Conservation (phyloP, 1,140 invertebrate species). For the Drosophila pruinosa region DNA sequence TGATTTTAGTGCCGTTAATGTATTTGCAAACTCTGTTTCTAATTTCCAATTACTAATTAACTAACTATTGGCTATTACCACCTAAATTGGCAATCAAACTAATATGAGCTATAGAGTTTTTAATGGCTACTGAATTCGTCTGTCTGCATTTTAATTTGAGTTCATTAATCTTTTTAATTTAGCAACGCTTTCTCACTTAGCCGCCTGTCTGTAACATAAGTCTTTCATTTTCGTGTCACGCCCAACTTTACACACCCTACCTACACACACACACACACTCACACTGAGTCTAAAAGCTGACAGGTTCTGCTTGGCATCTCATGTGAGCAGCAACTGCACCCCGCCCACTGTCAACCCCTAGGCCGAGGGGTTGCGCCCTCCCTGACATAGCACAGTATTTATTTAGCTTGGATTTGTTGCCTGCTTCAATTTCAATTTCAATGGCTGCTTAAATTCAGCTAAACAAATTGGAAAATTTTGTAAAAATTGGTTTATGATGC, state of each 20-base stretch:
- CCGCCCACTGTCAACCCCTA: constrained; percentile 14
- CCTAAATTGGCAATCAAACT: too few relatives aligned
- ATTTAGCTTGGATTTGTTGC: constrained; percentile 48
- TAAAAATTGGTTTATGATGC: constrained; percentile 80
- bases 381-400: constrained; percentile 38
- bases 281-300: constrained; percentile 5
- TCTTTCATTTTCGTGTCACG: not conserved
- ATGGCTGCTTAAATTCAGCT: constrained; percentile 62
- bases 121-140: too few relatives aligned
- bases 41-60: too few relatives aligned
- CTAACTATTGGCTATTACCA: too few relatives aligned
- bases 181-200: not conserved
- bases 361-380: not conserved
- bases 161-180: too few relatives aligned
- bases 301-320: constrained; percentile 25
- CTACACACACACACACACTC: constrained; percentile 3
- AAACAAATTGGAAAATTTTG: constrained; percentile 80
- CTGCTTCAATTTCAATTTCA: constrained; percentile 1
- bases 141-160: too few relatives aligned
- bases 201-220: too few relatives aligned
- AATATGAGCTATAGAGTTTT: too few relatives aligned
- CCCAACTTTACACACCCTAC: not conserved
- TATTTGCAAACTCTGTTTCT: too few relatives aligned
- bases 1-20: too few relatives aligned
- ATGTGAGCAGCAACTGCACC: constrained; percentile 13